Evolutionary conservation across 2,888 invertebrate genomes (phyloP), one percentile per base, ranked within the genome.

Genomic region (Eucriotettix oculatus): DNA sequence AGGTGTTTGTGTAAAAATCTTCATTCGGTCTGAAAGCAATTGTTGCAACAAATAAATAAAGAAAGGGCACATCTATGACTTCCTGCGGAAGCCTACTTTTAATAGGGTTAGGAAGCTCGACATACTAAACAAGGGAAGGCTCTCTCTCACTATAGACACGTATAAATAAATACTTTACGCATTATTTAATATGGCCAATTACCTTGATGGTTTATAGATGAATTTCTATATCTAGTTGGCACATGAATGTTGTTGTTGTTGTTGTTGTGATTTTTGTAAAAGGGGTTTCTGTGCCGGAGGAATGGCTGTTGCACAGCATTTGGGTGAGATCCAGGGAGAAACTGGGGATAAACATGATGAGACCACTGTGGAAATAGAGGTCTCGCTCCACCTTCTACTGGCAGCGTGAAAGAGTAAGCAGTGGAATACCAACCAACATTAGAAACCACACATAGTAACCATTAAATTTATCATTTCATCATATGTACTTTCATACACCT

Each of bases 361-460:
- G 91, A 91, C 91, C 92, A 92, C 80, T 92, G 91, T 68, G 91
- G 91, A 77, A 92, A 92, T 74, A 91, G 82, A 70, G 91, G 91
- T 73, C 90, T 83, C 71, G 86, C 82, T 74, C 86, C 74, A 69
- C 62, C 61, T 59, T 62, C 63, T 64, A 59, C 53, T 76, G 76
- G 77, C 77, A 77, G 77, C 76, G 76, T 77, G 42, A 59, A 44
- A 58, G 53, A 58, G 52, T 58, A 63, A 56, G 48, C 48, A 48
- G n/a, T 48, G n/a, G 48, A 12, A 48, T n/a, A 48, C 48, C 48
- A 12, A 48, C 48, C 54, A 44, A 60, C 56, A 57, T 44, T 44
- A 57, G 57, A 48, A 43, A 16, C 48, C 29, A 29, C 7, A 29
- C 29, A 29, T 29, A 29, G 29, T 29, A 29, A 29, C 29, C 29